Evolutionary conservation across 2,888 invertebrate genomes (phyloP), one percentile per base, ranked within the genome.

Genomic region (Chironomus riparius): DNA sequence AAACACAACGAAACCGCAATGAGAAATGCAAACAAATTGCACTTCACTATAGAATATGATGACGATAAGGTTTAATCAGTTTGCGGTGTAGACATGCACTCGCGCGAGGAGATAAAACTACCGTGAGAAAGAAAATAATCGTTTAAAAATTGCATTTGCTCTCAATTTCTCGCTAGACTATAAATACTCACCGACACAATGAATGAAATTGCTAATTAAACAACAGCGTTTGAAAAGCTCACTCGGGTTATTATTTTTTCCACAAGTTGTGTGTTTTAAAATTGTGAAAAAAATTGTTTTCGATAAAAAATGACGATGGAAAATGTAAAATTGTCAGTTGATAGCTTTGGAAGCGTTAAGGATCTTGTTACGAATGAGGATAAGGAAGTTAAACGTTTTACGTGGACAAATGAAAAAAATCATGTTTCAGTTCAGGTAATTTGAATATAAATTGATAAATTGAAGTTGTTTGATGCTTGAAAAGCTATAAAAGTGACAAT

Each of bases 391-490:
- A 83, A 87, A 77, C 82, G 90, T 77, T 91, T 88, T 80, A 92
- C 91, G 0, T 87, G 92, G 86, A 87, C 82, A 76, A 92, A 92
- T 78, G 85, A 85, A 18, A 85, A 85, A 18, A 88, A 89, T 79
- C 86, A 87, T 76, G 87, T 91, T 83, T 86, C 84, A 77, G 89
- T 91, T 0, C 87, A 88, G 84, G 86, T 86, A 21, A n/a, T 70
- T 48, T 56, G 15, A 5, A 5, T 56, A 6, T 10, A 38, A 38
- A 10, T 38, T 38, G 28, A 28, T 4, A 28, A 28, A 1, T 38
- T 38, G 7, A 10, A 10, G 10, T 10, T 38, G 7, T 28, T 28
- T 28, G 24, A 4, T 24, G 24, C 4, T 24, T 24, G 4, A 28
- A 6, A 38, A 2, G 38, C 2, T 1, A 38, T 38, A 0, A 2